phyloP scores from a whole-genome alignment of 2,888 invertebrate species.

The Eurois occulta region DNA sequence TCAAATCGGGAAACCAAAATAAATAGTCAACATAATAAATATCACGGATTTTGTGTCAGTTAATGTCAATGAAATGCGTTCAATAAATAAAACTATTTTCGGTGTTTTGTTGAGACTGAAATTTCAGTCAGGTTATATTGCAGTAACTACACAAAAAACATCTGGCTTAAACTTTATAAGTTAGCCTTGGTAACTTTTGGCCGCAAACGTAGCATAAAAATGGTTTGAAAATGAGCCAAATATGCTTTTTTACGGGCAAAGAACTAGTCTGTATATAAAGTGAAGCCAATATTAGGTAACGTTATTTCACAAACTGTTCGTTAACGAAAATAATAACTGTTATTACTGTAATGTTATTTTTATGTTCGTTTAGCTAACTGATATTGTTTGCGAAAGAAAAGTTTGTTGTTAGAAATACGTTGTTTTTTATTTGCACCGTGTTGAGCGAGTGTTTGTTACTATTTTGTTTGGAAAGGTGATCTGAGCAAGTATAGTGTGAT shows the following conservation, averaged over 20 bases:
- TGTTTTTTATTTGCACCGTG: not conserved
- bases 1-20: not conserved
- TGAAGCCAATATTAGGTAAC: conserved; percentile 33
- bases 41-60: not conserved
- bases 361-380: not conserved
- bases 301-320: conserved; percentile 38
- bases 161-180: conserved; percentile 9
- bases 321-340: conserved; percentile 52
- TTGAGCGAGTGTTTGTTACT: not conserved
- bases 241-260: conserved; percentile 43
- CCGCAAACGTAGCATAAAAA: conserved; percentile 51
- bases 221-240: conserved; percentile 57
- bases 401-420: not conserved
- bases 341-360: conserved; percentile 44
- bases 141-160: conserved; percentile 3
- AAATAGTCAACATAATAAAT: not conserved
- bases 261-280: conserved; percentile 35
- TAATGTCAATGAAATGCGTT: not conserved
- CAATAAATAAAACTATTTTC: not conserved
- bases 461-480: not conserved
- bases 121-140: not conserved
- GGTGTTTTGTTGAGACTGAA: not conserved
- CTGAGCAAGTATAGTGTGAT: not conserved
- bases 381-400: not conserved
- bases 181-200: conserved; percentile 23